Evolutionary conservation across 64 coral and sea anemone species (phyloP).

Genomic region (Actinia tenebrosa): DNA sequence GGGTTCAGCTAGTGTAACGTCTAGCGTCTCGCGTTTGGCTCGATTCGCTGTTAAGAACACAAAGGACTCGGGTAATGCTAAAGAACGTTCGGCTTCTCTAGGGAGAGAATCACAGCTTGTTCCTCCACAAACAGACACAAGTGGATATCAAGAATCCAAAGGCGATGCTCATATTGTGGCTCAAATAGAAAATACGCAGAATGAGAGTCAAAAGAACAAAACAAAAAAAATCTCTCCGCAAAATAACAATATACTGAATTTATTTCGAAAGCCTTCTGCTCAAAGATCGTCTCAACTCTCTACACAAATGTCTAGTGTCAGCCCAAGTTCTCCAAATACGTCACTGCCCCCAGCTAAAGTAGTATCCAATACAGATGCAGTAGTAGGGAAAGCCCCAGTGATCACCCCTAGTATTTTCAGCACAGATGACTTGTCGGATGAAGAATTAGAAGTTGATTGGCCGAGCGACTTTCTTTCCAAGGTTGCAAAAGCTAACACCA

Average conservation of each 20-base stretch:
- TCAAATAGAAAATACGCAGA: background rate
- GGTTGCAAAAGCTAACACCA: background rate
- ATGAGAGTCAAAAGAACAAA: background rate
- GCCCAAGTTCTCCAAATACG: background rate
- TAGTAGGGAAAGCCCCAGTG: background rate
- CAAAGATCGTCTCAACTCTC: background rate
- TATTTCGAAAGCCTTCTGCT: background rate
- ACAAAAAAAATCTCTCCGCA: background rate
- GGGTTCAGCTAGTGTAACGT: background rate
- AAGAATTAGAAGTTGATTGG: conserved; percentile 10
- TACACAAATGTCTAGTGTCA: background rate
- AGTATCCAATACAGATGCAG: background rate
- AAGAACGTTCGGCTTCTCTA: background rate
- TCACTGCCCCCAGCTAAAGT: background rate
- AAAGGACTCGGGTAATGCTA: background rate
- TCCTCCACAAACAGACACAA: background rate
- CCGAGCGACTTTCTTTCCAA: conserved; percentile 8
- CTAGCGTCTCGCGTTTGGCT: background rate
- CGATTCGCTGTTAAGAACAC: background rate
- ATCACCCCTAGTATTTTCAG: background rate
- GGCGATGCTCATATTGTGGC: background rate
- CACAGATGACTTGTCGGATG: background rate
- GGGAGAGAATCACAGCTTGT: background rate
- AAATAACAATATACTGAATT: background rate
- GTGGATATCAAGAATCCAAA: background rate